Evolutionary conservation across 2,888 invertebrate genomes (phyloP), one percentile per base, ranked within the genome.

Genomic region (Bibio marci): DNA sequence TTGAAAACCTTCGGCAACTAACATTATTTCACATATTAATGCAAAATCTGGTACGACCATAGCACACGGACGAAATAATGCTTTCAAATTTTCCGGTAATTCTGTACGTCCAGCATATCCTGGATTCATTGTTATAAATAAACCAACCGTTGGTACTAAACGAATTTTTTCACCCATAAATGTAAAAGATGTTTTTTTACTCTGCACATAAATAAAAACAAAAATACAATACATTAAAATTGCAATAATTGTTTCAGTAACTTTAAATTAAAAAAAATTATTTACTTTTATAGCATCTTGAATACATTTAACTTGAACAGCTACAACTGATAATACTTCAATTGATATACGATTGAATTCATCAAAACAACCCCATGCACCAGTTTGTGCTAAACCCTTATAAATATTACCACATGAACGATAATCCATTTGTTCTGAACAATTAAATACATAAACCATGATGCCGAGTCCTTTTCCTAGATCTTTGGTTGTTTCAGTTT

Each of bases 1-100:
- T 56, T 90, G 80, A 60, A 94, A 94, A 33, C 94, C 95, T 64
- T 94, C 92, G 4, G 94, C 92, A 39, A 94, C 90, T 65, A 95
- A 72, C 90, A 94, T 92, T 61, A 94, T 95, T 66, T 95, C 94
- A 63, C 90, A 91, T 59, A 95, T 95, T 54, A 95, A 62, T 52
- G 90, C 92, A 62, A 92, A 91, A 64, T 94, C 94, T 4, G 94
- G 94, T 28, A 94, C 94, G 37, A 94, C 91, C 94, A 95, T 95
- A 45, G 94, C 92, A 60, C 92, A 94, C 2, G 94, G 94, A 52
- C 94, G 56, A 49, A 60, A 61, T 41, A 61, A 49, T 45, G 59
- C 59, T 49, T 61, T 68, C 58, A 71, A 62, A 63, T 88, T 88
- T 59, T 88, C 88, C 1, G 88, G 61, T 41, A 88, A 63, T 58